Percentiles rank a stretch among this genome's conserved stretches.
These are phyloP conservation scores for Drosophila oshimai DNA, from an alignment of 1,140 invertebrate genomes.

Conservation along the genomic window DNA sequence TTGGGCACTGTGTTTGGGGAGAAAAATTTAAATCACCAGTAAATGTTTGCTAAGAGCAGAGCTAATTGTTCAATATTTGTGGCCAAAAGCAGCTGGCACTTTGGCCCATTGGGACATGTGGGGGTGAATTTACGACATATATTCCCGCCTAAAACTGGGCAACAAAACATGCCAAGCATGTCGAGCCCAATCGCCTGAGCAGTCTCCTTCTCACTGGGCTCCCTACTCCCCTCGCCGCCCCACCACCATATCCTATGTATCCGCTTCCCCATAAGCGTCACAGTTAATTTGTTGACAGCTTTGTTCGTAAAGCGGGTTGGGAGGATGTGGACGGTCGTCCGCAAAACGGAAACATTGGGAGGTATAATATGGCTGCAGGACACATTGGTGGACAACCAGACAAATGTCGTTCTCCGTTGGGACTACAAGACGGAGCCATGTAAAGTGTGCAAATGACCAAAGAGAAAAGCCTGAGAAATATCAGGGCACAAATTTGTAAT, in stretches of 20 bases:
- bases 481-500: slow-evolving; percentile 41
- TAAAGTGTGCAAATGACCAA: slow-evolving; percentile 57
- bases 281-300: slow-evolving; percentile 79
- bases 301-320: slow-evolving; percentile 23
- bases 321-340: too few relatives aligned
- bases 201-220: slow-evolving; percentile 6
- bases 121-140: slow-evolving; percentile 63
- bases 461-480: slow-evolving; percentile 35
- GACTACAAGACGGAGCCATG: slow-evolving; percentile 52
- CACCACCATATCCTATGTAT: neutral
- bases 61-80: slow-evolving; percentile 76
- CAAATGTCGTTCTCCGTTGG: slow-evolving; percentile 41
- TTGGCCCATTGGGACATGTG: slow-evolving; percentile 50
- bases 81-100: slow-evolving; percentile 45
- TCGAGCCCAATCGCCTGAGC: slow-evolving; percentile 34
- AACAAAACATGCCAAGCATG: slow-evolving; percentile 67
- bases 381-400: slow-evolving; percentile 38
- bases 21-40: slow-evolving; percentile 49
- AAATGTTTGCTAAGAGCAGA: slow-evolving; percentile 27
- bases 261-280: slow-evolving; percentile 49
- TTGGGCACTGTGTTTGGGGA: neutral
- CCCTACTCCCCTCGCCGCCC: neutral
- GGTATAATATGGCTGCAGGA: slow-evolving; percentile 27
- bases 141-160: slow-evolving; percentile 56
- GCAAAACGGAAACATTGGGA: slow-evolving; percentile 12